Evolutionary conservation across 1,140 invertebrate species (phyloP).

Genomic region (Drosophila hydei): DNA sequence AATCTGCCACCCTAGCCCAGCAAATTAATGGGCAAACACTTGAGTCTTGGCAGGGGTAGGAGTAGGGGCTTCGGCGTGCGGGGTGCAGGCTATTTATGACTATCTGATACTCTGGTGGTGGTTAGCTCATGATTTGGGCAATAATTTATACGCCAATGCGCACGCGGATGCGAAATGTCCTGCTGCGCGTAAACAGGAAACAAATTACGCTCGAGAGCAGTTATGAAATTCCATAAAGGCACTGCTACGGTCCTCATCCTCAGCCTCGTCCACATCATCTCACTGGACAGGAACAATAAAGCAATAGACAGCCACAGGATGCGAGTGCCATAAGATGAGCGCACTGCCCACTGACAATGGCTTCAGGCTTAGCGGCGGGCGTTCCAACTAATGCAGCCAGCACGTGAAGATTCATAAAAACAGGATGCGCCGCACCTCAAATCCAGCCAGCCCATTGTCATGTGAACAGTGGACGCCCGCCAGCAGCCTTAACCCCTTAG

Average conservation of each 20-base stretch:
- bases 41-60: slow-evolving; percentile 44
- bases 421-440: slow-evolving; percentile 38
- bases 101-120: slow-evolving; percentile 24
- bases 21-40: slow-evolving; percentile 80
- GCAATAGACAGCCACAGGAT: slow-evolving; percentile 66
- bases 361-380: slow-evolving; percentile 40
- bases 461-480: slow-evolving; percentile 65
- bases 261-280: slow-evolving; percentile 43
- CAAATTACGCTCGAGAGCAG: slow-evolving; percentile 81
- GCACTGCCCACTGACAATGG: slow-evolving; percentile 37
- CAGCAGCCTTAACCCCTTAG: slow-evolving; percentile 29
- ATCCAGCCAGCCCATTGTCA: slow-evolving; percentile 65
- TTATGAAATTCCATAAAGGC: slow-evolving; percentile 79
- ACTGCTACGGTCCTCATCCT: slow-evolving; percentile 19
- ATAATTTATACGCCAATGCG: slow-evolving; percentile 81
- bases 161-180: slow-evolving; percentile 74
- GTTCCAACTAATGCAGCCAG: slow-evolving; percentile 35
- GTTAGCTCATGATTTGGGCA: slow-evolving; percentile 67
- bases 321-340: slow-evolving; percentile 23
- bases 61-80: background rate
- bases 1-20: slow-evolving; percentile 55
- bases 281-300: slow-evolving; percentile 79
- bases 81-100: slow-evolving; percentile 20
- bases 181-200: slow-evolving; percentile 81
- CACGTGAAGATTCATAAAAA: slow-evolving; percentile 48